Conservation (phyloP, 1,140 invertebrate species). For the Limonius californicus region DNA sequence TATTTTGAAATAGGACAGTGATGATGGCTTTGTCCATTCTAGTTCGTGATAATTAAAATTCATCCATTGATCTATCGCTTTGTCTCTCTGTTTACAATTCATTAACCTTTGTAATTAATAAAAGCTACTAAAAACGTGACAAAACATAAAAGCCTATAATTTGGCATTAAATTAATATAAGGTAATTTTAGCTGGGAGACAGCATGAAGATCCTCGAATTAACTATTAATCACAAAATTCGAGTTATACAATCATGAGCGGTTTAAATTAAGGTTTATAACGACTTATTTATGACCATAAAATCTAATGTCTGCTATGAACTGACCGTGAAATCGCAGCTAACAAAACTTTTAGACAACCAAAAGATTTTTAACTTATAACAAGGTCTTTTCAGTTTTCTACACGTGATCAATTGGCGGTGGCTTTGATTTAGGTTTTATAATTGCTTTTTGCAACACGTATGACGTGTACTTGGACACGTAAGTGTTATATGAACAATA, state of each 20-base stretch:
- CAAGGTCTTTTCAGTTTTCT: not conserved
- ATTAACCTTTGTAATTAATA: too few relatives aligned
- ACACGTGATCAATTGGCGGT: not conserved
- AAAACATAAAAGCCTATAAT: not conserved
- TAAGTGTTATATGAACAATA: too few relatives aligned
- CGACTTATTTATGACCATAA: not conserved
- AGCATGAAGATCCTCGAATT: not conserved
- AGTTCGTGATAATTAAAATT: too few relatives aligned
- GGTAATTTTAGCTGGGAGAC: not conserved
- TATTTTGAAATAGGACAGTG: too few relatives aligned
- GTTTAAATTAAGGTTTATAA: not conserved
- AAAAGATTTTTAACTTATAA: not conserved
- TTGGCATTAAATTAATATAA: not conserved
- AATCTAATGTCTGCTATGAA: not conserved
- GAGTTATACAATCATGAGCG: not conserved
- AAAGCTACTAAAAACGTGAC: not conserved
- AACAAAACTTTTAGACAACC: not conserved
- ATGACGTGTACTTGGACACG: too few relatives aligned
- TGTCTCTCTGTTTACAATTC: too few relatives aligned
- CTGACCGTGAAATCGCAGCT: not conserved
- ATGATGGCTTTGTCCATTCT: too few relatives aligned
- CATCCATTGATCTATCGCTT: too few relatives aligned
- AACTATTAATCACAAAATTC: not conserved
- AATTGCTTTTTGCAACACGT: too few relatives aligned
- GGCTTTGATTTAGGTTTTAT: not conserved